Evolutionary conservation across 2,113 vertebrate genomes (phyloP).

Genomic region (Ranitomeya variabilis): DNA sequence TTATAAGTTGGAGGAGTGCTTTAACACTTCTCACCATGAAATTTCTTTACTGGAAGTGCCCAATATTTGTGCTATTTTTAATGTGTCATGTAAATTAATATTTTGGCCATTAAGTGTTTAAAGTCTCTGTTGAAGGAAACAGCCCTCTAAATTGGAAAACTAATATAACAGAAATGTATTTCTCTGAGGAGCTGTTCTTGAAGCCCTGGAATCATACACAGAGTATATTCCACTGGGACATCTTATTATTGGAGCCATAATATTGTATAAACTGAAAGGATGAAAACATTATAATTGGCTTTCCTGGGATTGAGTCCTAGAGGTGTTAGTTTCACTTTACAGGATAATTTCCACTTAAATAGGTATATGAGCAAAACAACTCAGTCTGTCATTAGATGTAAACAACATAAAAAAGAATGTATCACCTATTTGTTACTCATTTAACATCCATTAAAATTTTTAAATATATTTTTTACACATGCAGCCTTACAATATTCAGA

Average conservation of each 20-base stretch:
- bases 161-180: not conserved
- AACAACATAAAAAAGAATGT: not conserved
- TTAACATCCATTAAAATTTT: not conserved
- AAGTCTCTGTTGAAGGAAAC: not conserved
- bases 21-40: too few relatives aligned
- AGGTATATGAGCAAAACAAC: not conserved
- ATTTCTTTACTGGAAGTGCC: too few relatives aligned
- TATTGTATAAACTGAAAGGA: not conserved
- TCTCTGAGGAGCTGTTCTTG: not conserved
- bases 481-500: too few relatives aligned
- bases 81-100: too few relatives aligned
- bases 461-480: too few relatives aligned
- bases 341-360: not conserved
- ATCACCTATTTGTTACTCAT: too few relatives aligned
- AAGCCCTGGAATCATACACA: not conserved
- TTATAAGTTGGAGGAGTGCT: too few relatives aligned
- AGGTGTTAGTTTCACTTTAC: not conserved
- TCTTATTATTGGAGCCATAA: not conserved
- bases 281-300: constrained; percentile 3
- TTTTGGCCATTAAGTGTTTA: too few relatives aligned
- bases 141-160: not conserved
- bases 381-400: not conserved
- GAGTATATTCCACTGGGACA: not conserved
- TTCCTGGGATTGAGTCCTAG: not conserved
- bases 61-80: too few relatives aligned